Evolutionary conservation across 2,888 invertebrate species (phyloP).

Genomic region (Eilema griseolum): DNA sequence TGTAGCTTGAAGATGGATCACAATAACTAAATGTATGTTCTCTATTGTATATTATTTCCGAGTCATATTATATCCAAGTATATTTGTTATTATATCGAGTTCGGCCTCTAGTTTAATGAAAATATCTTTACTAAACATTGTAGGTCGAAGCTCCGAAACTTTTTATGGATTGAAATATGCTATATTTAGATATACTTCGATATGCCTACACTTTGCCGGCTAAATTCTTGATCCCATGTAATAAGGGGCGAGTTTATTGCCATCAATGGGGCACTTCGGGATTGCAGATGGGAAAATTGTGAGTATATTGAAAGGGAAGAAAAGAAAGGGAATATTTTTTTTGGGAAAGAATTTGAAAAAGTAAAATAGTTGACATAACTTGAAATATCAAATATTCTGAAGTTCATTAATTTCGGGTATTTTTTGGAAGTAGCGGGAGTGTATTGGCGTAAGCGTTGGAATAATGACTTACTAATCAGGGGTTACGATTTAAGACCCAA

Average conservation of each 20-base stretch:
- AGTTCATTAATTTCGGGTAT: too few relatives aligned
- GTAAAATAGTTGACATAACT: neutral
- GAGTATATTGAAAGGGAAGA: neutral
- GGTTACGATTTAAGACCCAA: too few relatives aligned
- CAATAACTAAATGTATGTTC: constrained; percentile 5
- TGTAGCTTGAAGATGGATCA: constrained; percentile 12
- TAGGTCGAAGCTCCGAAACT: too few relatives aligned
- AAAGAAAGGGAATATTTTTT: neutral
- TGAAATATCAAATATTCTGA: neutral
- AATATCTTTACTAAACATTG: constrained; percentile 4
- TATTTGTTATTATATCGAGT: neutral
- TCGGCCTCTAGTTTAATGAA: neutral
- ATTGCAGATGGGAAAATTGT: neutral
- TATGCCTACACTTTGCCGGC: neutral
- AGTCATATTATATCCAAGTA: neutral
- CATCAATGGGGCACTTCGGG: neutral
- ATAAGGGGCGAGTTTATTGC: neutral
- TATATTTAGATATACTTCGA: neutral
- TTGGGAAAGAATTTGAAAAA: neutral
- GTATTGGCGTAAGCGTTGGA: too few relatives aligned
- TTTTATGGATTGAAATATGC: neutral
- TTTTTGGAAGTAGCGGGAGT: too few relatives aligned
- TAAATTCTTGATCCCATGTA: constrained; percentile 4
- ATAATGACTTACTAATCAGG: too few relatives aligned
- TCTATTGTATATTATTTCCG: neutral